A percentile compares a stretch with the other conserved stretches of the same genome.
Conservation (phyloP, 2,888 invertebrate genomes). For the Dynastes hyllus region DNA sequence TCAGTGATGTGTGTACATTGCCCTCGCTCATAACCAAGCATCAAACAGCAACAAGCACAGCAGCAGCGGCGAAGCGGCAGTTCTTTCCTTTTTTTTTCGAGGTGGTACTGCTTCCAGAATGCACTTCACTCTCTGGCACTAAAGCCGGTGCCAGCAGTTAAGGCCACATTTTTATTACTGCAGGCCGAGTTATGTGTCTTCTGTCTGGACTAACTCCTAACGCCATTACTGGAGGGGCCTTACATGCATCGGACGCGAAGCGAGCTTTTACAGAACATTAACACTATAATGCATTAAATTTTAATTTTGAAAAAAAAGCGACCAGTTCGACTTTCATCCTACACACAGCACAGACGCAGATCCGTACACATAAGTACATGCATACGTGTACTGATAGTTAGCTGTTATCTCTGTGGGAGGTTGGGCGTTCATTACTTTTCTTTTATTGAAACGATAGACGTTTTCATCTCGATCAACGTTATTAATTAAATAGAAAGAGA, state of each 20-base stretch:
- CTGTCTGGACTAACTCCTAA: slow-evolving; percentile 59
- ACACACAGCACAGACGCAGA: not conserved
- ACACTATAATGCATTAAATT: slow-evolving; percentile 51
- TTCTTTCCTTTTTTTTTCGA: slow-evolving; percentile 53
- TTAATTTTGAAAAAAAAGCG: slow-evolving; percentile 49
- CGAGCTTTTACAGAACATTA: slow-evolving; percentile 53
- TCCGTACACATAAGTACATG: not conserved
- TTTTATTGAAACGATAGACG: not conserved
- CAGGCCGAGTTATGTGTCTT: slow-evolving; percentile 61
- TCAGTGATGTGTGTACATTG: slow-evolving; percentile 55
- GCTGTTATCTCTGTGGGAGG: slow-evolving; percentile 19
- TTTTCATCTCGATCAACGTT: not conserved
- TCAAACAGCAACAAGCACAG: slow-evolving; percentile 36
- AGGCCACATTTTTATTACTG: slow-evolving; percentile 61
- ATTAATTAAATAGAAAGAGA: not conserved
- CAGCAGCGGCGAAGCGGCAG: slow-evolving; percentile 29
- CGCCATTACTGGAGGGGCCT: slow-evolving; percentile 49
- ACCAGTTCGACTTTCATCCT: slow-evolving; percentile 2
- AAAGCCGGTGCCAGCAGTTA: slow-evolving; percentile 60
- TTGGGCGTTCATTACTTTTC: not conserved
- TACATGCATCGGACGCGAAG: slow-evolving; percentile 44
- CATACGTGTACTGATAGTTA: not conserved
- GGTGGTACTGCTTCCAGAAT: slow-evolving; percentile 54
- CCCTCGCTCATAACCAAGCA: slow-evolving; percentile 51
- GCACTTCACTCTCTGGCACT: slow-evolving; percentile 54